phyloP scores from a whole-genome alignment of 1,140 invertebrate species.

The Orius insidiosus region DNA sequence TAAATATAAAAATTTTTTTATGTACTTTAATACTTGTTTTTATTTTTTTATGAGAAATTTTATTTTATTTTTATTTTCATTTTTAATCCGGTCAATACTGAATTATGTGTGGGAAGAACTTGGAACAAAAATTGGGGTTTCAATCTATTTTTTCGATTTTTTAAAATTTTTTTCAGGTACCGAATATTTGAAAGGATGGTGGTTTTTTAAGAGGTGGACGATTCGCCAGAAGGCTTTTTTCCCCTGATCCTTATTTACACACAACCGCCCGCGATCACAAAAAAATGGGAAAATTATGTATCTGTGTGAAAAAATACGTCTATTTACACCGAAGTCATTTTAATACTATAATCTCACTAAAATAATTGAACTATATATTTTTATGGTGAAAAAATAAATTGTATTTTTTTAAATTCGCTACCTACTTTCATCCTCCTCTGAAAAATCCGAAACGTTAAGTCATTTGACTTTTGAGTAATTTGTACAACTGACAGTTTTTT shows the following conservation, averaged over 20 bases:
- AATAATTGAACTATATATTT: constrained; percentile 16
- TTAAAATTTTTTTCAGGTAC: constrained; percentile 13
- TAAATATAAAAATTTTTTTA: constrained; percentile 13
- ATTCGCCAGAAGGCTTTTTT: neutral
- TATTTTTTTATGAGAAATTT: neutral
- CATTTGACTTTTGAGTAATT: neutral
- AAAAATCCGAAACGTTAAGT: neutral
- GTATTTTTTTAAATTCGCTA: constrained; percentile 12
- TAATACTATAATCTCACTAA: constrained; percentile 15
- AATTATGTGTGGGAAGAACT: constrained; percentile 5
- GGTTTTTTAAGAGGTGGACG: constrained; percentile 5
- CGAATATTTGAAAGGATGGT: constrained; percentile 6
- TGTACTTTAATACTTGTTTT: constrained; percentile 17
- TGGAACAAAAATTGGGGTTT: constrained; percentile 1
- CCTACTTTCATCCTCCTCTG: neutral
- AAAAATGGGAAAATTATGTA: neutral
- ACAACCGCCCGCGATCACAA: constrained; percentile 8
- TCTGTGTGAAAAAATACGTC: constrained; percentile 13
- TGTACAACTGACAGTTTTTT: too few species aligned
- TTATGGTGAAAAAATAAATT: constrained; percentile 14
- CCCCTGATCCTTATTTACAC: neutral
- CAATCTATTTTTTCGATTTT: constrained; percentile 5
- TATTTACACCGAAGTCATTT: constrained; percentile 13
- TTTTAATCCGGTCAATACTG: constrained; percentile 7
- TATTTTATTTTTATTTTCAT: too few species aligned